Base-by-base conservation (phyloP, 35 echinoderm and acorn worm species). In the Strongylocentrotus purpuratus region DNA sequence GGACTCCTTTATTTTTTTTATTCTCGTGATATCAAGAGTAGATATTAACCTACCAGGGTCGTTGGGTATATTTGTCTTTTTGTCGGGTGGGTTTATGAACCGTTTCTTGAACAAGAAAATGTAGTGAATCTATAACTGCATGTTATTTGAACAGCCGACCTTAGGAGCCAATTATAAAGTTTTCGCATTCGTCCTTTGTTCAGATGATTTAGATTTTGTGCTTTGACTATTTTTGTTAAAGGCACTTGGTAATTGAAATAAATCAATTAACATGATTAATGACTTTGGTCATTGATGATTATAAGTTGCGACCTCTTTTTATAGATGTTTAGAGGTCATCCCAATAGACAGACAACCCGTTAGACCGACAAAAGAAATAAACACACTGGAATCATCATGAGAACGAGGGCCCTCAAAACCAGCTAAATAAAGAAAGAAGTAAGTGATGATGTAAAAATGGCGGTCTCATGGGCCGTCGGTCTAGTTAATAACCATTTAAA, bases 41-140 rank as follows among this genome's bases (percentile, higher is more conserved):
- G 65, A 78, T 78, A 78, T 78, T 78, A 78, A 78, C 18, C 20
- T 31, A 78, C 28, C 65, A 78, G 65, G 65, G 65, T 78, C 20
- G 65, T 78, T 78, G 65, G 28, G 28, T 78, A 78, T 78, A 78
- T 78, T 78, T 78, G 65, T 78, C 65, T 78, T 78, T 78, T 78
- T 78, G 22, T 78, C 25, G 65, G 20, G n/a, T 28, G 65, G 25
- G 65, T 78, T 70, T 28, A 14, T 25, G 1, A 25, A 70, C 61
- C 61, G 5, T 78, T 78, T 78, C 65, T n/a, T 28, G 65, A 78
- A 28, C 65, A n/a, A 78, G 20, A 78, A 78, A 78, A 78, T 28
- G 20, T 78, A 28, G 65, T 78, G 28, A 28, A 78, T 78, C 22
- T 78, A 22, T 78, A 22, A 59, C 65, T 78, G 25, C 65, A n/a